Conservation (phyloP, 1,140 invertebrate species). For the Mactra quadrangularis region DNA sequence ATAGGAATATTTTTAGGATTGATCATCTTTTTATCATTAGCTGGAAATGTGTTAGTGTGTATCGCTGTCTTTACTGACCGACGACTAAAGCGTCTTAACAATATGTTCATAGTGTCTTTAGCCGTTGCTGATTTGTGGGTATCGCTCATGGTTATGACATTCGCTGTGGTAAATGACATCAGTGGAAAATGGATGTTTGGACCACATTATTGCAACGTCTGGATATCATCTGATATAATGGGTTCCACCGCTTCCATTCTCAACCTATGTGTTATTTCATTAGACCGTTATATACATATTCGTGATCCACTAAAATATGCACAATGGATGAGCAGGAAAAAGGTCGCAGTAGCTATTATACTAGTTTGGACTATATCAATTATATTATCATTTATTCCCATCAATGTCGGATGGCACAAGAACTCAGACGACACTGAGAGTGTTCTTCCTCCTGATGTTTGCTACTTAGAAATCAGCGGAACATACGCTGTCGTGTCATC, state of each 20-base stretch:
- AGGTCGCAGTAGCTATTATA: constrained; percentile 93
- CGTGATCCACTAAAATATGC: constrained; percentile 99
- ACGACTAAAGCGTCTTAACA: constrained; percentile 94
- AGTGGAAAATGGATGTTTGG: constrained; percentile 96
- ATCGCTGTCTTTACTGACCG: constrained; percentile 98
- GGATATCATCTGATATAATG: constrained; percentile 99
- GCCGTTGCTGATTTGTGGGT: constrained; percentile 98
- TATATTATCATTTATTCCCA: constrained; percentile 98
- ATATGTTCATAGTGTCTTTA: constrained; percentile 96
- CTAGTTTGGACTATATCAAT: constrained; percentile 97
- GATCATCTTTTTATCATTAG: constrained; percentile 92
- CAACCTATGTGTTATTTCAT: constrained; percentile 98
- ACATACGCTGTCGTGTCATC: constrained; percentile 98
- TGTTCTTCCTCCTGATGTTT: constrained; percentile 65
- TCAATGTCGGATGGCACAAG: constrained; percentile 94
- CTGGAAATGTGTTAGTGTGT: constrained; percentile 97
- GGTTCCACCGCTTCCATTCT: constrained; percentile 99
- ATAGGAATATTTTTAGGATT: constrained; percentile 78
- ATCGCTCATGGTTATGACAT: constrained; percentile 89
- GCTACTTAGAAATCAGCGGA: constrained; percentile 87
- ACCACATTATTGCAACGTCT: constrained; percentile 97
- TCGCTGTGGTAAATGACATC: constrained; percentile 86
- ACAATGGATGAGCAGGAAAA: constrained; percentile 94
- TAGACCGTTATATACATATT: constrained; percentile 99
- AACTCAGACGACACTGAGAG: constrained; percentile 77